Base-by-base conservation (phyloP, 2,888 invertebrate genomes). In the Lepidocyrtoides sp. region DNA sequence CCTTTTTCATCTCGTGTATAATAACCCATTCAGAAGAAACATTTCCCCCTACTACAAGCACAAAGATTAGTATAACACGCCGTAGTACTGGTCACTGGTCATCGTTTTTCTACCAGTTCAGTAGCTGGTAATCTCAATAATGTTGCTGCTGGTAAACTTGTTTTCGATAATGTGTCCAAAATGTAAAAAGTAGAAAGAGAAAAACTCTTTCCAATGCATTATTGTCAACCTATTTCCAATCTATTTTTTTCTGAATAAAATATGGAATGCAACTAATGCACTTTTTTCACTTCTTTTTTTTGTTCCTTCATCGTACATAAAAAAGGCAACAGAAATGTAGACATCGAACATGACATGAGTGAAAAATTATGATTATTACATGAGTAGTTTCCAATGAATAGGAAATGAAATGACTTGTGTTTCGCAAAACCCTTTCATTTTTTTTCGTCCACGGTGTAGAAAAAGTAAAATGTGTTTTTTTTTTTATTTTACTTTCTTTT, bases 11-110 rank as follows among this genome's bases (percentile, higher is more conserved):
- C 29, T 63, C 44, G 29, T 63, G 66, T n/a, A n/a, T n/a, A n/a
- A n/a, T 84, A 89, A 89, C 89, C 89, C 89, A 89, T 89, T 84
- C 89, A 36, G 29, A 17, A 23, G 23, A 1, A 29, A 51, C 29
- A 29, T 36, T 48, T 66, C 66, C 63, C 63, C 63, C 51, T 51
- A 32, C 66, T 20, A 69, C 41, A 17, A 69, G 7, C 32, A 32
- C n/a, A 32, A 66, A 66, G 32, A n/a, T 69, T 69, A 69, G 17
- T 26, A 63, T 12, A 63, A 29, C 57, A 23, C 3, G 54, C 54
- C 4, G 41, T 4, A 54, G 26, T 20, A 69, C 44, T 72, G 72
- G 72, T 79, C 79, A 79, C 81, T 81, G 81, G 81, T 60, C 81
- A 81, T 60, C 81, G 36, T 81, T 79, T 69, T 36, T 72, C 12